Conservation (phyloP, 2,113 vertebrate species). For the Rhabdornis inornatus region DNA sequence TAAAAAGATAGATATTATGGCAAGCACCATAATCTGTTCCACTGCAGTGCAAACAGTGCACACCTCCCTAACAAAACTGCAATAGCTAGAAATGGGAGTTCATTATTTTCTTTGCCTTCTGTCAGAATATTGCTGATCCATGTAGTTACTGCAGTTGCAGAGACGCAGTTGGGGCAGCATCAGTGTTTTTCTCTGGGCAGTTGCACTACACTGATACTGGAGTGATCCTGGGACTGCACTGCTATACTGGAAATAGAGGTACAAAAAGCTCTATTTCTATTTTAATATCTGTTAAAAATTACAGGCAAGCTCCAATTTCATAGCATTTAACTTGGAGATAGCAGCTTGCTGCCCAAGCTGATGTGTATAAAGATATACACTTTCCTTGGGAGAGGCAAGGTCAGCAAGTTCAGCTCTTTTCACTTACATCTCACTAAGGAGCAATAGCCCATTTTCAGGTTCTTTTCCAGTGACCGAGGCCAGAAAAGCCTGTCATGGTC, state of each 20-base stretch:
- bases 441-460: background rate
- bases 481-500: background rate
- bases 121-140: background rate
- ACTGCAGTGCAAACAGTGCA: background rate
- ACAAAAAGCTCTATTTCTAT: background rate
- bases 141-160: background rate
- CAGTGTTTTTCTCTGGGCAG: background rate
- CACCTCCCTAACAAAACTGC: background rate
- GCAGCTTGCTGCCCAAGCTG: background rate
- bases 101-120: background rate
- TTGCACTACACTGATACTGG: background rate
- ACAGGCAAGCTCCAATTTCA: background rate
- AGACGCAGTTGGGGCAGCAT: background rate
- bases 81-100: background rate
- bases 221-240: background rate
- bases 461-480: background rate
- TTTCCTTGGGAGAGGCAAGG: background rate
- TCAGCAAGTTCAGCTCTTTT: background rate
- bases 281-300: background rate
- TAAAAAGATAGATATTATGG: slow-evolving; percentile 11
- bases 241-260: background rate
- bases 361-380: background rate
- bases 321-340: background rate
- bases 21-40: slow-evolving; percentile 2
- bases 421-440: background rate